phyloP scores from a whole-genome alignment of 92 coral and sea anemone genomes.

The Actinostola sp. region DNA sequence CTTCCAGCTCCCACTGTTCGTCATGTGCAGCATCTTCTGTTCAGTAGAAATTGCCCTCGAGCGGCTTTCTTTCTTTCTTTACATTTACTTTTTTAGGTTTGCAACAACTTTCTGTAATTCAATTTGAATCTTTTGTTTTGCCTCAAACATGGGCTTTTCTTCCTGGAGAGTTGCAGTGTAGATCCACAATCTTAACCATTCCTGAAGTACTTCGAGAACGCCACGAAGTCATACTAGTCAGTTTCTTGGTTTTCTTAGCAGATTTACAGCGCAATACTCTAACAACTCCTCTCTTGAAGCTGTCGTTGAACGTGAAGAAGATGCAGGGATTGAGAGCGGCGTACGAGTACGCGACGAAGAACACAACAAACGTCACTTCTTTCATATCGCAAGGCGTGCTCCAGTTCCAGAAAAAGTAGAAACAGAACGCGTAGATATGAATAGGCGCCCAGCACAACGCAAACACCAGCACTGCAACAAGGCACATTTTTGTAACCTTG shows the following conservation, averaged over 20 bases:
- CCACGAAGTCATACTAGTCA: conserved; percentile 11
- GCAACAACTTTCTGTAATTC: too few species aligned
- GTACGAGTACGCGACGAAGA: conserved; percentile 40
- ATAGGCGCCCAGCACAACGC: conserved; percentile 46
- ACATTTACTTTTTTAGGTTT: too few species aligned
- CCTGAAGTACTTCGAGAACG: conserved; percentile 44
- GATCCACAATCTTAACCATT: neutral
- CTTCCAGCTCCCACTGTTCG: too few species aligned
- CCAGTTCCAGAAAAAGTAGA: conserved; percentile 51
- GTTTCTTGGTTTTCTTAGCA: neutral
- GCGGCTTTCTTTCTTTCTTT: too few species aligned
- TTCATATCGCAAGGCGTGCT: conserved; percentile 28
- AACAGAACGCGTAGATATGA: conserved; percentile 16
- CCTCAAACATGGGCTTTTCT: neutral
- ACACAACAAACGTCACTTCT: conserved; percentile 27
- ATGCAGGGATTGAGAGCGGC: conserved; percentile 52
- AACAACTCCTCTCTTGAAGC: conserved; percentile 37
- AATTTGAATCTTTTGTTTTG: neutral
- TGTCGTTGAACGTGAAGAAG: conserved; percentile 32
- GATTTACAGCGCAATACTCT: conserved; percentile 16
- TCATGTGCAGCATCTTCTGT: too few species aligned
- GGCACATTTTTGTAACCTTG: conserved; percentile 44
- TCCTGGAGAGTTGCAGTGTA: neutral
- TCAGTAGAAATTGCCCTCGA: too few species aligned
- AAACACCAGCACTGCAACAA: conserved; percentile 40